Conservation (phyloP, 2,797 vertebrate species). For the Limosa lapponica region DNA sequence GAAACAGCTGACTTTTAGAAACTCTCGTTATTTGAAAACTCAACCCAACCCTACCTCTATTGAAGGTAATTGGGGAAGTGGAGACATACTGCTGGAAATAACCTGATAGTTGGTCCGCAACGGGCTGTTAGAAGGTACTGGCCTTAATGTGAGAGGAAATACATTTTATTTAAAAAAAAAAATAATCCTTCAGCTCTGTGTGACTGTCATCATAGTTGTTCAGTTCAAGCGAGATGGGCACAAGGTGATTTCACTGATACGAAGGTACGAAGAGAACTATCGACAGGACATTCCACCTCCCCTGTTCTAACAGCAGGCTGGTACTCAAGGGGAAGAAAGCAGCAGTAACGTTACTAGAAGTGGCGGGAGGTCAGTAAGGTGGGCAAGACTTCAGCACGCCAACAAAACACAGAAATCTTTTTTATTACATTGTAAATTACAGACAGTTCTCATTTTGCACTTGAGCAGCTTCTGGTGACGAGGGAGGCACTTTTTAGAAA, state of each 20-base stretch:
- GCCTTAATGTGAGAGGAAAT: background rate
- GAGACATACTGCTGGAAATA: background rate
- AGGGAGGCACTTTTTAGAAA: background rate
- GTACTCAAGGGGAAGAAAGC: background rate
- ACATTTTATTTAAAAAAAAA: background rate
- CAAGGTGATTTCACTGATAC: background rate
- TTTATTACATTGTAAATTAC: background rate
- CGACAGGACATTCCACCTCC: background rate
- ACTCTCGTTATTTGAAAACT: background rate
- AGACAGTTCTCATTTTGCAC: background rate
- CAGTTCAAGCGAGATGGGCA: background rate
- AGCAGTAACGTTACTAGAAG: background rate
- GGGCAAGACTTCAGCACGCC: background rate
- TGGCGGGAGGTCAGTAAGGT: background rate
- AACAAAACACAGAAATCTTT: background rate
- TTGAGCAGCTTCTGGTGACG: background rate
- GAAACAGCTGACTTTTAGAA: background rate
- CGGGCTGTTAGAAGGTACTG: background rate
- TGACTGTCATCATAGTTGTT: background rate
- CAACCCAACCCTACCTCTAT: background rate
- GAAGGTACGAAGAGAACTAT: background rate
- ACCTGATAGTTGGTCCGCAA: background rate
- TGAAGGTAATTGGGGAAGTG: background rate
- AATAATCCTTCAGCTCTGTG: background rate
- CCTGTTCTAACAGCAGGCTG: background rate